Evolutionary conservation across 2,113 vertebrate genomes (phyloP).

Genomic region (Corythaeola cristata): DNA sequence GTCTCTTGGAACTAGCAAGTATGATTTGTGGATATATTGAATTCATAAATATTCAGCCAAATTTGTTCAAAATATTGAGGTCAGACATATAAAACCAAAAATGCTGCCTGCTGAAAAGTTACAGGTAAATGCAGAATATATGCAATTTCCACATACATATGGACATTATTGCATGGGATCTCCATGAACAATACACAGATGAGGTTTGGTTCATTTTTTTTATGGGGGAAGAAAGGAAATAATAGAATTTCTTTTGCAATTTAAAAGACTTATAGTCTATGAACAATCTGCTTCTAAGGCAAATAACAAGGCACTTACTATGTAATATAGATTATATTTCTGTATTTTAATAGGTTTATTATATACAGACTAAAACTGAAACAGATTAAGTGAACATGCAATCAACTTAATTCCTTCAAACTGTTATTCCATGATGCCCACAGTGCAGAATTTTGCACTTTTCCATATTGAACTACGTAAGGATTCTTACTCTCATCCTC

Average conservation of each 20-base stretch:
- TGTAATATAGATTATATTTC: background rate
- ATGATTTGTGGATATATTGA: background rate
- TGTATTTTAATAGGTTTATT: background rate
- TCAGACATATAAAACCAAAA: background rate
- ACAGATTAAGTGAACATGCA: background rate
- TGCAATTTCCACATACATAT: background rate
- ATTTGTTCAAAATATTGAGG: background rate
- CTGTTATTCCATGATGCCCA: background rate
- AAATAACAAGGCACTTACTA: background rate
- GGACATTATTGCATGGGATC: background rate
- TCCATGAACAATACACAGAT: background rate
- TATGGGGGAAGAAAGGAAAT: background rate
- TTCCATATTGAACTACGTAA: accelerated
- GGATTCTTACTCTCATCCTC: background rate
- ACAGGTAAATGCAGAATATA: background rate
- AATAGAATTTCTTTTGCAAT: background rate
- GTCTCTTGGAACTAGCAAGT: background rate
- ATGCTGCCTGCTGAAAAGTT: background rate
- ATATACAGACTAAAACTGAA: background rate
- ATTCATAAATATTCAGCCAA: background rate
- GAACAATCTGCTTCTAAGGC: background rate
- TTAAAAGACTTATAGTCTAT: background rate
- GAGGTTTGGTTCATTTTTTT: background rate
- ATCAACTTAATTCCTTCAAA: background rate
- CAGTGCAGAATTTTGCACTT: background rate